phyloP scores from a whole-genome alignment of 2,113 vertebrate genomes.

The Gallinago jamesoni region DNA sequence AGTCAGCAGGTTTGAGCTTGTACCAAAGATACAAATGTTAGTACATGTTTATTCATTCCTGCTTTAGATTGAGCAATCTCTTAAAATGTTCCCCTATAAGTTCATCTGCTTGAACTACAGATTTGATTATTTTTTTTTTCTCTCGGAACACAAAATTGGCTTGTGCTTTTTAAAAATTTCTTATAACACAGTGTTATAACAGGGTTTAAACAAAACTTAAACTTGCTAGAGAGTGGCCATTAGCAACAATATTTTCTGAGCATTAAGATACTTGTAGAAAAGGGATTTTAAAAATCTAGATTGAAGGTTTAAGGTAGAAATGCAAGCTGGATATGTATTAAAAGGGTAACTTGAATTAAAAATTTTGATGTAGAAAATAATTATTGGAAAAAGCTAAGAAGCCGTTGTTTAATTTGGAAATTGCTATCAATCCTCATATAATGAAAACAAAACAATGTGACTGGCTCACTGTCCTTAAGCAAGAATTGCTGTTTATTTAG shows the following conservation, averaged over 20 bases:
- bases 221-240: not conserved
- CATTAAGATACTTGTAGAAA: not conserved
- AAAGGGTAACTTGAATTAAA: not conserved
- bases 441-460: not conserved
- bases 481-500: not conserved
- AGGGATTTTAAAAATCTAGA: not conserved
- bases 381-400: not conserved
- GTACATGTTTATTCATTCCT: not conserved
- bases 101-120: not conserved
- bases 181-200: not conserved
- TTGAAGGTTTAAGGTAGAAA: not conserved
- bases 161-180: not conserved
- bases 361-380: not conserved
- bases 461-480: not conserved
- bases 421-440: not conserved
- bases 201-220: not conserved
- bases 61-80: not conserved
- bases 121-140: not conserved
- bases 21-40: fast-evolving
- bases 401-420: not conserved
- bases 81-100: fast-evolving
- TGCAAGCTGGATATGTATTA: not conserved
- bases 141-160: not conserved
- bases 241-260: not conserved
- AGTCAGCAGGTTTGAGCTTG: not conserved